Percentiles rank a stretch among this genome's conserved stretches.
phyloP scores from a whole-genome alignment of 2,797 vertebrate species.

The Alauda arvensis region DNA sequence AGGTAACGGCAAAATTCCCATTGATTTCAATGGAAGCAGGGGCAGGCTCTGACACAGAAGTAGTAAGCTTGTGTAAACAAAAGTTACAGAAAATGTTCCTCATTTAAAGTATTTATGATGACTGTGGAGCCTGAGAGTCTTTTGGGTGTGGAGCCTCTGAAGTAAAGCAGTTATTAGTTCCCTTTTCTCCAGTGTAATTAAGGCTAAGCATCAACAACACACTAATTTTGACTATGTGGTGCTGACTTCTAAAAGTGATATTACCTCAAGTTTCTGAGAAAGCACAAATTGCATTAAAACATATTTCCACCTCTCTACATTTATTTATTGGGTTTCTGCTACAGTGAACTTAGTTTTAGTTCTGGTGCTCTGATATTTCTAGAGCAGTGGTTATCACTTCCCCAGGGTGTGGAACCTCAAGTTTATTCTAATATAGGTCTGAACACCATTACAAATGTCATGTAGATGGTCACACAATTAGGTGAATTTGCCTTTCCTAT shows the following conservation, averaged over 20 bases:
- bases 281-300: background rate
- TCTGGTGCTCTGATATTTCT: background rate
- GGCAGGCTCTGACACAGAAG: conserved; percentile 4
- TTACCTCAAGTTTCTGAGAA: background rate
- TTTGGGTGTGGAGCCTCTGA: conserved; percentile 6
- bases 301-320: background rate
- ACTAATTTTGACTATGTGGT: background rate
- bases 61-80: conserved; percentile 19
- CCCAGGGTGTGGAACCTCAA: accelerated
- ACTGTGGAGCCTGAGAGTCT: conserved; percentile 14
- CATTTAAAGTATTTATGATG: conserved; percentile 20
- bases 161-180: background rate
- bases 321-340: background rate
- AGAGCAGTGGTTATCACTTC: background rate
- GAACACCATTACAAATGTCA: background rate
- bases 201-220: background rate
- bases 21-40: background rate
- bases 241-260: background rate
- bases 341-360: background rate
- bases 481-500: background rate
- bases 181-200: background rate
- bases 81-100: background rate
- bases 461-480: background rate
- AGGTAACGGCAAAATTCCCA: background rate
- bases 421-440: background rate